Conservation (phyloP, 2,797 vertebrate genomes). For the Alcedo quadribrachys region DNA sequence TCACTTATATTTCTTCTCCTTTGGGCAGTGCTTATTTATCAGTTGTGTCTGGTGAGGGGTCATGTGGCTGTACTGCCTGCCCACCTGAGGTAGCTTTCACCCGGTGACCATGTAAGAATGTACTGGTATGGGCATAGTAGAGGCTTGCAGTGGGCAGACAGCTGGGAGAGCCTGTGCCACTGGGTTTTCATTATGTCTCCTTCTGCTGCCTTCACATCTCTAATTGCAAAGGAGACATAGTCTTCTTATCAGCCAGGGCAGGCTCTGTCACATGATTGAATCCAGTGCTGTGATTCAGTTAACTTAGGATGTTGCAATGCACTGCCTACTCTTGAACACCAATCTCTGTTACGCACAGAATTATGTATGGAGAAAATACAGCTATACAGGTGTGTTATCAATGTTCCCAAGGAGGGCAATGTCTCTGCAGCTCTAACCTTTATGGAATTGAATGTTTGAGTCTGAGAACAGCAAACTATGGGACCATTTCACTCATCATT, state of each 20-base stretch:
- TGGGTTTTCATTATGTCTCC: background rate
- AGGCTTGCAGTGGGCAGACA: background rate
- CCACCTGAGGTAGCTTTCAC: background rate
- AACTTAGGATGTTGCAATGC: background rate
- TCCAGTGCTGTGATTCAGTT: background rate
- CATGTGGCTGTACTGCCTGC: background rate
- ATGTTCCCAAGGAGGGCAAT: background rate
- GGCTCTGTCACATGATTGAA: background rate
- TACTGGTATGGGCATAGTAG: background rate
- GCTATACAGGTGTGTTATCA: background rate
- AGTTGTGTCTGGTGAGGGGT: background rate
- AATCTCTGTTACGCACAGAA: background rate
- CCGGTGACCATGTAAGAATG: accelerated
- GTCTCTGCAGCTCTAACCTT: background rate
- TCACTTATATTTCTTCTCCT: background rate
- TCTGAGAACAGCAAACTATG: background rate
- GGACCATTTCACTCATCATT: background rate
- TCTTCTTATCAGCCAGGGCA: background rate
- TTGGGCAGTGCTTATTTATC: background rate
- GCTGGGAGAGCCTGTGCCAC: background rate
- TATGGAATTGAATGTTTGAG: background rate
- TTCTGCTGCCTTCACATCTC: background rate
- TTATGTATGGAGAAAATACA: background rate
- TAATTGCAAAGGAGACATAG: background rate
- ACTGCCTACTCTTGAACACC: accelerated